phyloP scores from a whole-genome alignment of 2,888 invertebrate species.

The Brachyptera putata region DNA sequence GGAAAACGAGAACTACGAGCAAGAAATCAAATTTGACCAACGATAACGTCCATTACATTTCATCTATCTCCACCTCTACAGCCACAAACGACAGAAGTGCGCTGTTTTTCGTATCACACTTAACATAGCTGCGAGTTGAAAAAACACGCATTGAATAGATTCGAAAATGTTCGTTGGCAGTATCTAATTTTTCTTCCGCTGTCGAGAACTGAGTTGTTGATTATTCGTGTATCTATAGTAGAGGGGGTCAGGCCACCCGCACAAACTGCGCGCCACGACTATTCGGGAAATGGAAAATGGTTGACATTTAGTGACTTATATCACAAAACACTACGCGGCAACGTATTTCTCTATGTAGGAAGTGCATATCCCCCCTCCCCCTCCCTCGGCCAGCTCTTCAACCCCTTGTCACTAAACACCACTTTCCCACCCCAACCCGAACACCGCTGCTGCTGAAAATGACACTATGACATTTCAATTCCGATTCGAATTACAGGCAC shows the following conservation, averaged over 20 bases:
- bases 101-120: no score
- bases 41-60: no score
- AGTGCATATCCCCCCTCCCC: not conserved
- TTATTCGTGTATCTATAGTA: not conserved
- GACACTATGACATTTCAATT: conserved; percentile 35
- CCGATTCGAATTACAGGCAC: conserved; percentile 30
- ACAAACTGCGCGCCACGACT: not conserved
- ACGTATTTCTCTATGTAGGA: not conserved
- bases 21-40: no score
- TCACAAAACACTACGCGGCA: no score
- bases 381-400: not conserved
- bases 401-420: no score
- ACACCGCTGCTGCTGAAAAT: conserved; percentile 30
- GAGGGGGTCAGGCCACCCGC: not conserved
- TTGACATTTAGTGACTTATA: conserved; percentile 31
- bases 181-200: not conserved
- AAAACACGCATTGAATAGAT: no score
- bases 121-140: no score
- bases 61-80: no score
- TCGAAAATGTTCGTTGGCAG: not conserved
- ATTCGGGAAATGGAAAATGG: not conserved
- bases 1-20: no score
- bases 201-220: not conserved
- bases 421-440: conserved; percentile 18
- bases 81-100: no score